Evolutionary conservation across 2,888 invertebrate genomes (phyloP).

Genomic region (Galeopsomyia nigrocyanea): DNA sequence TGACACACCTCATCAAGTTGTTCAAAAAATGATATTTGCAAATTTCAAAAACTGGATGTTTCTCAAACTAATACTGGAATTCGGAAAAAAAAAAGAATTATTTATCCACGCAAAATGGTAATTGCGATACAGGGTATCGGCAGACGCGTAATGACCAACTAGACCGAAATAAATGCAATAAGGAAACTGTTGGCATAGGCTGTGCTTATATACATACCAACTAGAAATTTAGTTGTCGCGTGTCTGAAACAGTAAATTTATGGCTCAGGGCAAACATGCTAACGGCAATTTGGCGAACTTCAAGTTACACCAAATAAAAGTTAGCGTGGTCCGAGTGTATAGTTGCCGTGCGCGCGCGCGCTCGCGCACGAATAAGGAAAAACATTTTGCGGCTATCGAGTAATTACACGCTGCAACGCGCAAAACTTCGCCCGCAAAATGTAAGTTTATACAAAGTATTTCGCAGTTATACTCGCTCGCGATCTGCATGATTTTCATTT

Average conservation of each 20-base stretch:
- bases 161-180: slow-evolving; percentile 32
- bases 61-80: too few relatives aligned
- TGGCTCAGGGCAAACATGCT: slow-evolving; percentile 33
- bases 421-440: slow-evolving; percentile 8
- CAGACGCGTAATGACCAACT: neutral
- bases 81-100: too few relatives aligned
- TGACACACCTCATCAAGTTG: too few relatives aligned
- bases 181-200: slow-evolving; percentile 22
- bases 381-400: slow-evolving; percentile 37
- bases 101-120: too few relatives aligned
- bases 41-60: too few relatives aligned
- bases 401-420: slow-evolving; percentile 22
- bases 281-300: slow-evolving; percentile 35
- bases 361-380: slow-evolving; percentile 13
- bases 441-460: slow-evolving; percentile 16
- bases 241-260: slow-evolving; percentile 28
- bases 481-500: slow-evolving; percentile 34
- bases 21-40: too few relatives aligned
- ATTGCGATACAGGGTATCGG: too few relatives aligned
- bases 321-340: slow-evolving; percentile 5
- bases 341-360: too few relatives aligned
- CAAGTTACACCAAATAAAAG: slow-evolving; percentile 33
- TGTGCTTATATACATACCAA: slow-evolving; percentile 2
- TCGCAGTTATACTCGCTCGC: slow-evolving; percentile 4
- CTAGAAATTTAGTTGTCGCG: slow-evolving; percentile 39